A percentile compares a stretch with the other conserved stretches of the same genome.
These are phyloP conservation scores for Maniola hyperantus DNA, from an alignment of 2,888 invertebrate genomes.

Conservation along the genomic window DNA sequence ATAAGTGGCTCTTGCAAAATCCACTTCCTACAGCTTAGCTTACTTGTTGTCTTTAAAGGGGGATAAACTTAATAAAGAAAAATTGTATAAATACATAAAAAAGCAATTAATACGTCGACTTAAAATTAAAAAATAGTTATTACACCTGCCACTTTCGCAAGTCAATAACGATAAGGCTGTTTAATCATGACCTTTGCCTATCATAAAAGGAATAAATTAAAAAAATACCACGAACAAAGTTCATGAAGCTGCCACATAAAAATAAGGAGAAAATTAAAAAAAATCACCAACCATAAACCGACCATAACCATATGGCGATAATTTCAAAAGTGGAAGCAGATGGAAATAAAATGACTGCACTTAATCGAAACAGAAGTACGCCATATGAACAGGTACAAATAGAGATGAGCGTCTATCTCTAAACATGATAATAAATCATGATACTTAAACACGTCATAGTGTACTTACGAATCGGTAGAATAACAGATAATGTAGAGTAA, in stretches of 20 bases:
- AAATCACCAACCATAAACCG: slow-evolving; percentile 7
- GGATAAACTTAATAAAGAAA: background rate
- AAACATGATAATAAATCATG: slow-evolving; percentile 66
- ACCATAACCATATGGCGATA: slow-evolving; percentile 20
- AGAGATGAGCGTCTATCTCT: slow-evolving; percentile 43
- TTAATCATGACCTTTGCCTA: background rate
- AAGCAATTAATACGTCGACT: background rate
- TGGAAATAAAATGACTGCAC: slow-evolving; percentile 25
- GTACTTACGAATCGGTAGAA: slow-evolving; percentile 64
- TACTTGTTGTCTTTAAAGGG: slow-evolving; percentile 4
- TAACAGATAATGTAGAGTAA: slow-evolving; percentile 66
- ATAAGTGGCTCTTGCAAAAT: slow-evolving; percentile 74
- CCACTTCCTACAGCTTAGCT: slow-evolving; percentile 47
- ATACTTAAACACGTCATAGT: slow-evolving; percentile 68
- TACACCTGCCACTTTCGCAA: background rate
- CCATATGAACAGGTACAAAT: slow-evolving; percentile 52
- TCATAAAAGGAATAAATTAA: background rate
- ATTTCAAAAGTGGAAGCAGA: slow-evolving; percentile 15
- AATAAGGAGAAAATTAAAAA: background rate
- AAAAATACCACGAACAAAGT: too few relatives aligned
- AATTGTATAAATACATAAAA: background rate
- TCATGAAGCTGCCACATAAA: background rate
- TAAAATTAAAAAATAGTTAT: background rate
- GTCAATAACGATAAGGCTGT: background rate
- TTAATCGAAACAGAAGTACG: slow-evolving; percentile 48